phyloP scores from a whole-genome alignment of 2,888 invertebrate species.

The Drosophila anomalata region DNA sequence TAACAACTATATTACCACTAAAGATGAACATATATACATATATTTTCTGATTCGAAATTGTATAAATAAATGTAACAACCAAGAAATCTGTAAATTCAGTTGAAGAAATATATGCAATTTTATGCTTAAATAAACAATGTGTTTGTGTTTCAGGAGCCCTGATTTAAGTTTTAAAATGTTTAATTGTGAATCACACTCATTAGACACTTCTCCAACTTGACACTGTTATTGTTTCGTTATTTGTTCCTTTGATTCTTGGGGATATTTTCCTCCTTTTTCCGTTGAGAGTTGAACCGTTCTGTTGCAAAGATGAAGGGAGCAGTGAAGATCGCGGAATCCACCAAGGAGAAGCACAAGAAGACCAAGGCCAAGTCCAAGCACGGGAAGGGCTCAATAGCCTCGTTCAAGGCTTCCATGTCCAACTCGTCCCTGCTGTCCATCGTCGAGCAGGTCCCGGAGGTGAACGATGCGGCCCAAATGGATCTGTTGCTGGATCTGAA shows the following conservation, averaged over 20 bases:
- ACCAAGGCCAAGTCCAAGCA: neutral
- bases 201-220: slow-evolving; percentile 4
- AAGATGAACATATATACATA: slow-evolving; percentile 44
- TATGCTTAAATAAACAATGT: slow-evolving; percentile 61
- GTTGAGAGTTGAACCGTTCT: neutral
- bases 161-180: neutral
- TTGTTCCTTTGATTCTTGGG: neutral
- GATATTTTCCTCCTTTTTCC: neutral
- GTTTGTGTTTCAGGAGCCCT: neutral
- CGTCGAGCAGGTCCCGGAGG: slow-evolving; percentile 26
- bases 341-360: neutral
- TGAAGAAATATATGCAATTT: slow-evolving; percentile 58
- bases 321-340: neutral
- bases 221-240: neutral
- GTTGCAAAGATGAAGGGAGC: neutral
- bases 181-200: neutral
- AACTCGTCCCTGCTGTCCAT: neutral
- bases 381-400: neutral
- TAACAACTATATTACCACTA: slow-evolving; percentile 30
- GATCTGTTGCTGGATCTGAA: slow-evolving; percentile 74
- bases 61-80: slow-evolving; percentile 47
- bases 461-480: slow-evolving; percentile 62
- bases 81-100: slow-evolving; percentile 47
- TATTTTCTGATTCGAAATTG: slow-evolving; percentile 69
- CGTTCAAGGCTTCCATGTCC: neutral